Percentiles rank a stretch among this genome's conserved stretches.
These are phyloP conservation scores for Nylanderia fulva DNA, from an alignment of 1,140 invertebrate species.

Conservation along the genomic window DNA sequence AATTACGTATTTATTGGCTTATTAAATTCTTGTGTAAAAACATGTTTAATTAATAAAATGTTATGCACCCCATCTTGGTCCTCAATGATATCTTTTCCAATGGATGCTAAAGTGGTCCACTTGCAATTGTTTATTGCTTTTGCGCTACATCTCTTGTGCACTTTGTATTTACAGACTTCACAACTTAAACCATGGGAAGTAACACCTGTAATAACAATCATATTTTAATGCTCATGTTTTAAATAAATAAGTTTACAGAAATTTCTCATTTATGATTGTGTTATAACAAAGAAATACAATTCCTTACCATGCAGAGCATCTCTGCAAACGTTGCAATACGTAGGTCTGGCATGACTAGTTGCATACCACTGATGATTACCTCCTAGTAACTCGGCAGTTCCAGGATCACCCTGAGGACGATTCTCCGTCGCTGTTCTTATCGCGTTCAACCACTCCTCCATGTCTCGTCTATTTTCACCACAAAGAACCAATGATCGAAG, in stretches of 20 bases:
- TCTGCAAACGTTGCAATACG: slow-evolving; percentile 98
- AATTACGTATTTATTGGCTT: slow-evolving; percentile 15
- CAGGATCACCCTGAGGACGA: slow-evolving; percentile 87
- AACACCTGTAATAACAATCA: slow-evolving; percentile 87
- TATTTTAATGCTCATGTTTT: background rate
- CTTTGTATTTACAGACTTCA: slow-evolving; percentile 98
- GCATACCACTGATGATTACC: slow-evolving; percentile 97
- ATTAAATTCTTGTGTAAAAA: background rate
- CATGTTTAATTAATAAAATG: slow-evolving; percentile 36
- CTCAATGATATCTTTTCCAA: slow-evolving; percentile 97
- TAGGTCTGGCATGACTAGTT: slow-evolving; percentile 96
- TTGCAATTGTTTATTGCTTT: slow-evolving; percentile 98
- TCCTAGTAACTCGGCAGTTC: slow-evolving; percentile 91
- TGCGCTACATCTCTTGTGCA: slow-evolving; percentile 96
- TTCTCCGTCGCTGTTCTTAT: slow-evolving; percentile 91
- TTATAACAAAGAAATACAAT: slow-evolving; percentile 11
- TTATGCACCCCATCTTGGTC: slow-evolving; percentile 92
- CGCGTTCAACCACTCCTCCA: slow-evolving; percentile 96
- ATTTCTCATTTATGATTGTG: background rate
- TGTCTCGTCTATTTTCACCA: slow-evolving; percentile 92
- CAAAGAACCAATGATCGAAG: slow-evolving; percentile 93
- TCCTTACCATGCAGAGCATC: slow-evolving; percentile 92
- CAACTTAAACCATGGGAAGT: slow-evolving; percentile 97
- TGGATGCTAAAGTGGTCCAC: slow-evolving; percentile 97
- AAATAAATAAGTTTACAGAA: background rate